Evolutionary conservation across 2,888 invertebrate species (phyloP).

Genomic region (Callyntrura sp.): DNA sequence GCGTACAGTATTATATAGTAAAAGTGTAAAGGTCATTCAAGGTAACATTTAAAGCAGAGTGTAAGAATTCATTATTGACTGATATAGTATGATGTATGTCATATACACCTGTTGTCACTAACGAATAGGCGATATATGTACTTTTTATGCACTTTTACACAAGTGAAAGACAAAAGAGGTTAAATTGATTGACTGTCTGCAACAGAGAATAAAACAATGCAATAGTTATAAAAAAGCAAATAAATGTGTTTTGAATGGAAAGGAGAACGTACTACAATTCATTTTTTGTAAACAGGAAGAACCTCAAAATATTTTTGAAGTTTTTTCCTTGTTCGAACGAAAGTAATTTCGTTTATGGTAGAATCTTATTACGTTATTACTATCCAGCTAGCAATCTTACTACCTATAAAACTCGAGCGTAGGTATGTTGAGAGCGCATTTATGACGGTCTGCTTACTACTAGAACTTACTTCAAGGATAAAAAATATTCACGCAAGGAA

Average conservation of each 20-base stretch:
- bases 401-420: too few species aligned
- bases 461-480: too few species aligned
- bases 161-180: neutral
- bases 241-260: neutral
- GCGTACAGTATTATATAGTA: neutral
- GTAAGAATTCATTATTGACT: neutral
- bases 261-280: neutral
- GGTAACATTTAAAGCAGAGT: neutral
- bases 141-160: neutral
- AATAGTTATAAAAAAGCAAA: neutral
- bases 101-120: too few species aligned
- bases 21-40: conserved; percentile 24
- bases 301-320: neutral
- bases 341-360: neutral
- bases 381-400: too few species aligned
- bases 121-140: too few species aligned
- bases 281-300: neutral
- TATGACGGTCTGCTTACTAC: too few species aligned
- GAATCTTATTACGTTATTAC: too few species aligned
- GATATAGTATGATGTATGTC: neutral
- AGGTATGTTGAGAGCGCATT: too few species aligned
- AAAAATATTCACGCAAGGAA: too few species aligned
- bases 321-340: neutral
- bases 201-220: too few species aligned
- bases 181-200: neutral